phyloP scores from a whole-genome alignment of 1,140 invertebrate genomes.

The Hylyphantes graminicola region DNA sequence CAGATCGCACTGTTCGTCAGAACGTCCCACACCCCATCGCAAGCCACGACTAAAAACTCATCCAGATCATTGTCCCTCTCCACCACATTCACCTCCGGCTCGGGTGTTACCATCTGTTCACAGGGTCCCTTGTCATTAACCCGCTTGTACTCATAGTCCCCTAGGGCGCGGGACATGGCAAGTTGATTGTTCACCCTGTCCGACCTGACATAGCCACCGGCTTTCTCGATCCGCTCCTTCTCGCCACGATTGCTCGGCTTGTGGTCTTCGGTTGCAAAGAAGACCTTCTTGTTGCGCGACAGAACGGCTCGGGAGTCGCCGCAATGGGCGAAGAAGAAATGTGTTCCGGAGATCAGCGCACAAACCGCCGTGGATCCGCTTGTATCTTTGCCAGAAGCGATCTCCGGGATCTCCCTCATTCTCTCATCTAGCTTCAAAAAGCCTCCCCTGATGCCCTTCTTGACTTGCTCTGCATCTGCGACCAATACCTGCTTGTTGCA shows the following conservation, averaged over 20 bases:
- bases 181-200: conserved; percentile 94
- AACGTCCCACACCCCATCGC: conserved; percentile 99
- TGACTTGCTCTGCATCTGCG: conserved; percentile 74
- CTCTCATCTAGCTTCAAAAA: conserved; percentile 87
- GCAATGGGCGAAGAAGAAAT: conserved; percentile 80
- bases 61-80: conserved; percentile 76
- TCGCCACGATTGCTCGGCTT: conserved; percentile 92
- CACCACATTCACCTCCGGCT: too few species aligned
- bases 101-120: conserved; percentile 90
- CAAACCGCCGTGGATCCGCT: conserved; percentile 96
- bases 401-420: conserved; percentile 87
- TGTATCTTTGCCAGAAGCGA: conserved; percentile 88
- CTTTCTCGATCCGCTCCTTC: conserved; percentile 92
- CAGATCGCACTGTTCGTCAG: conserved; percentile 94
- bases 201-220: conserved; percentile 97
- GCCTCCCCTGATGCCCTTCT: too few species aligned
- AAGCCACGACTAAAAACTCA: conserved; percentile 97
- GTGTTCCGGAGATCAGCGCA: conserved; percentile 86
- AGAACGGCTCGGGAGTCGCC: conserved; percentile 96
- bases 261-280: conserved; percentile 94
- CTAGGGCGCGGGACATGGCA: conserved; percentile 94
- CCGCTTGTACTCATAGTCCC: conserved; percentile 98
- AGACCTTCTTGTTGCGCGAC: conserved; percentile 81
- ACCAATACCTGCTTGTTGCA: conserved; percentile 56
- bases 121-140: conserved; percentile 82